Percentiles rank a stretch among this genome's conserved stretches.
phyloP scores from a whole-genome alignment of 30 jellyfish, hydroid and myxozoan species.

The Rhopilema esculentum region DNA sequence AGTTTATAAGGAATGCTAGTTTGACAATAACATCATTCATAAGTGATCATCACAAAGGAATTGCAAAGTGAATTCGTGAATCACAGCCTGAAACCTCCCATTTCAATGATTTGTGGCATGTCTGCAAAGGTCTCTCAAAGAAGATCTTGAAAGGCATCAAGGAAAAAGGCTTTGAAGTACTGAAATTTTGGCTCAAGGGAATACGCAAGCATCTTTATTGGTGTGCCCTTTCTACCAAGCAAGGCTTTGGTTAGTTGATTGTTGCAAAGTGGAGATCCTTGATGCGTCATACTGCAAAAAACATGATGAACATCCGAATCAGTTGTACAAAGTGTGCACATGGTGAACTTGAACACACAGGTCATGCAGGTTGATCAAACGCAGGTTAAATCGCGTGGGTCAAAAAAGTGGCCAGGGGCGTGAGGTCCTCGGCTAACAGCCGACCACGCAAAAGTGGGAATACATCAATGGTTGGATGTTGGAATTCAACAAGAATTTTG shows the following conservation, averaged over 20 bases:
- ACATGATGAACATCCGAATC: conserved; percentile 31
- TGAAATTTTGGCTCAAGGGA: conserved; percentile 11
- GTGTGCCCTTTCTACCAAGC: conserved; percentile 39
- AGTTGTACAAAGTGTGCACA: conserved; percentile 34
- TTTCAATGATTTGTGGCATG: conserved; percentile 58
- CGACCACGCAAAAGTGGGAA: too few relatives aligned
- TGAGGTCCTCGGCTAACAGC: too few relatives aligned
- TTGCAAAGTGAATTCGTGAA: conserved; percentile 28
- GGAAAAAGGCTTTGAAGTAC: not conserved
- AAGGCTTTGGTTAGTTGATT: conserved; percentile 29
- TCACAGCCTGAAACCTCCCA: conserved; percentile 1
- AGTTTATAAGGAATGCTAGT: not conserved
- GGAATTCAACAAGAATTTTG: too few relatives aligned
- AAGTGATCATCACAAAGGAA: conserved; percentile 28
- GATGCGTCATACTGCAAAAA: conserved; percentile 39
- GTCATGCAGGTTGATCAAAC: too few relatives aligned
- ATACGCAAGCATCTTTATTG: conserved; percentile 42
- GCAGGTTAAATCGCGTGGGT: too few relatives aligned
- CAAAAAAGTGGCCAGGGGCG: too few relatives aligned
- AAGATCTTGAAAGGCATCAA: conserved; percentile 23
- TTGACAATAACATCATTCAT: conserved; percentile 9
- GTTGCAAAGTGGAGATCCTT: conserved; percentile 52
- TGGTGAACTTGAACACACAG: conserved; percentile 30
- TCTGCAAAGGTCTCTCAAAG: conserved; percentile 16
- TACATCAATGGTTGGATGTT: too few relatives aligned